Percentiles rank a stretch among this genome's conserved stretches.
Conservation (phyloP, 2,797 vertebrate genomes). For the Lagothrix lagotricha region DNA sequence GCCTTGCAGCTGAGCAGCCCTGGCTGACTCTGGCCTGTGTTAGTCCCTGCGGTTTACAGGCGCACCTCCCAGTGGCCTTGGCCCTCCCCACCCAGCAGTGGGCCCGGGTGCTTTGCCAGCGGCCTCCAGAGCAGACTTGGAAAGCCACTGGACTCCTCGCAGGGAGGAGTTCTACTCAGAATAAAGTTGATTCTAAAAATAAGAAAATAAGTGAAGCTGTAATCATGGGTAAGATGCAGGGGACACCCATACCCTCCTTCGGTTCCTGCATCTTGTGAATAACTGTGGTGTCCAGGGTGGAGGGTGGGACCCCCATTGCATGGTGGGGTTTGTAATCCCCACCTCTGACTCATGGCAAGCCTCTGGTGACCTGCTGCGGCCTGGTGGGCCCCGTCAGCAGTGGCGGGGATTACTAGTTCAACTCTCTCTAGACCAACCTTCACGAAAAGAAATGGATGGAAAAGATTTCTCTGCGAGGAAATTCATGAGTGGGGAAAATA, state of each 20-base stretch:
- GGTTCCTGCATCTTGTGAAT: neutral
- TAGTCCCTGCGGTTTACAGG: neutral
- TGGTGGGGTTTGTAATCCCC: neutral
- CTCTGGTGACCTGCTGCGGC: neutral
- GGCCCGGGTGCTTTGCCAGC: neutral
- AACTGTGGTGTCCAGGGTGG: too few species aligned
- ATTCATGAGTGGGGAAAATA: neutral
- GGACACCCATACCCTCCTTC: neutral
- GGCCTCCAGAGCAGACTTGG: neutral
- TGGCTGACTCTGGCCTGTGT: neutral
- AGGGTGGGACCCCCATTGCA: neutral
- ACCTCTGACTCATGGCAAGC: neutral
- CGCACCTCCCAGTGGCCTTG: too few species aligned
- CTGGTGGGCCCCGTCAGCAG: rapidly evolving
- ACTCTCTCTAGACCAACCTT: too few species aligned
- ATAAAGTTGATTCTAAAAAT: neutral
- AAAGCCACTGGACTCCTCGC: too few species aligned
- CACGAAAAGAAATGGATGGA: neutral
- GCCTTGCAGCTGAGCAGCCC: neutral
- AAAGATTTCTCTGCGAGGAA: neutral
- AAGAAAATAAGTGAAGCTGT: neutral
- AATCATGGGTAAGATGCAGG: neutral
- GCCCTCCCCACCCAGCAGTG: neutral
- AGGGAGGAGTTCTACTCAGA: neutral
- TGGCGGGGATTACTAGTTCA: rapidly evolving